A percentile compares a stretch with the other conserved stretches of the same genome.
These are phyloP conservation scores for Orussus abietinus DNA, from an alignment of 1,140 invertebrate species.

Conservation along the genomic window DNA sequence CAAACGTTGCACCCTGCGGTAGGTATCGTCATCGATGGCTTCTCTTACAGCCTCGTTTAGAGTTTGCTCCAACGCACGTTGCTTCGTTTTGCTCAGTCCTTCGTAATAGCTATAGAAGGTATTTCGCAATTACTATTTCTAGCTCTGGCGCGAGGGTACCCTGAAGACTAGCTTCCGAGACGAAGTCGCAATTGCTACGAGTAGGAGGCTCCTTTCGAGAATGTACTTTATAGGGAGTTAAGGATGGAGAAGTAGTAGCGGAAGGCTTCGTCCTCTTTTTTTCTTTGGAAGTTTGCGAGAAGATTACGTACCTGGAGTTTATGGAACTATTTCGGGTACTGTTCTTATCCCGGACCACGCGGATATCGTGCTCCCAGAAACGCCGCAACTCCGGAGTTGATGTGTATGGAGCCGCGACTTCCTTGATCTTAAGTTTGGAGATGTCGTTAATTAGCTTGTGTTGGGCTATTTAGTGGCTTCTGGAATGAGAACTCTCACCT, in stretches of 20 bases:
- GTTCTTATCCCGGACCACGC: slow-evolving; percentile 63
- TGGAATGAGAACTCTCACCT: too few relatives aligned
- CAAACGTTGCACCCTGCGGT: slow-evolving; percentile 64
- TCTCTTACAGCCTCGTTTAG: slow-evolving; percentile 63
- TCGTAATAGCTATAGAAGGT: slow-evolving; percentile 37
- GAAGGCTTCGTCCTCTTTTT: slow-evolving; percentile 24
- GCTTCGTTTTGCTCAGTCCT: slow-evolving; percentile 38
- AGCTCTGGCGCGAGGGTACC: not conserved
- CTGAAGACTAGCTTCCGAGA: not conserved
- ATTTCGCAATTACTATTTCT: not conserved
- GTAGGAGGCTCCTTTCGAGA: too few relatives aligned
- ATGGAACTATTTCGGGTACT: slow-evolving; percentile 42
- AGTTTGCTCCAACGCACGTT: slow-evolving; percentile 37
- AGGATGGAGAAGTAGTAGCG: too few relatives aligned
- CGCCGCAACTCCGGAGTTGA: slow-evolving; percentile 67
- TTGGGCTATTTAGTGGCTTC: too few relatives aligned
- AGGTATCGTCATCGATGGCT: slow-evolving; percentile 65
- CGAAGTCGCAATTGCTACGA: too few relatives aligned
- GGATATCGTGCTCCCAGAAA: slow-evolving; percentile 80
- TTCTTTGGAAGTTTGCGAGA: slow-evolving; percentile 3
- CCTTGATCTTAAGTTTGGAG: too few relatives aligned
- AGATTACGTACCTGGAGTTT: slow-evolving; percentile 35
- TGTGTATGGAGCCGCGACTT: slow-evolving; percentile 77
- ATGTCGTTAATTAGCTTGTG: too few relatives aligned
- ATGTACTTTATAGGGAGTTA: too few relatives aligned